Evolutionary conservation across 2,888 invertebrate species (phyloP).

Genomic region (Ectobius pallidus): DNA sequence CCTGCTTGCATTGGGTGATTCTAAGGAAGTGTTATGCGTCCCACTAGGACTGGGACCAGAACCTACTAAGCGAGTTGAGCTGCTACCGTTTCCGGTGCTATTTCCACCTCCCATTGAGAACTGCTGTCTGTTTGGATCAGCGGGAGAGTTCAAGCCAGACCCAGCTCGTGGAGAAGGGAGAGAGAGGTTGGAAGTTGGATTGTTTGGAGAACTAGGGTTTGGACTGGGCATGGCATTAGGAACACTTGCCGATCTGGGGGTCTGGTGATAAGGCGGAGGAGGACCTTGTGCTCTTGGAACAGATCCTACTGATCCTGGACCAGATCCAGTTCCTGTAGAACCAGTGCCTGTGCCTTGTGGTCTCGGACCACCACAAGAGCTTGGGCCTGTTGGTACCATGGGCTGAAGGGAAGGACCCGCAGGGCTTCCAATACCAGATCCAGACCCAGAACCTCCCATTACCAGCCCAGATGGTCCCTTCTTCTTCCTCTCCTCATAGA

Average conservation of each 20-base stretch:
- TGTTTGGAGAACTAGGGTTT: slow-evolving; percentile 74
- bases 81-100: slow-evolving; percentile 24
- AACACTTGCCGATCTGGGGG: slow-evolving; percentile 74
- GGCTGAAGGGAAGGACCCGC: slow-evolving; percentile 58
- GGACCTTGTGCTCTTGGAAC: slow-evolving; percentile 64
- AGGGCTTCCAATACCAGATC: slow-evolving; percentile 48
- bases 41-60: slow-evolving; percentile 63
- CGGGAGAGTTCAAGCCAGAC: slow-evolving; percentile 72
- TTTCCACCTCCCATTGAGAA: slow-evolving; percentile 48
- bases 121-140: slow-evolving; percentile 64
- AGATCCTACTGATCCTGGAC: slow-evolving; percentile 52
- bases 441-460: slow-evolving; percentile 60
- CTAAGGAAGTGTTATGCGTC: slow-evolving; percentile 53
- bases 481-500: slow-evolving; percentile 75
- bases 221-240: slow-evolving; percentile 77
- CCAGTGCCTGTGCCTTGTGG: slow-evolving; percentile 64
- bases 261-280: slow-evolving; percentile 79
- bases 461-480: slow-evolving; percentile 49
- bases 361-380: slow-evolving; percentile 5
- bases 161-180: slow-evolving; percentile 75
- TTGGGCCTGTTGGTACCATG: slow-evolving; percentile 55
- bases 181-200: slow-evolving; percentile 72
- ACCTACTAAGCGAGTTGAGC: slow-evolving; percentile 49
- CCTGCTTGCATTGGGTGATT: slow-evolving; percentile 52
- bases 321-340: slow-evolving; percentile 27